phyloP scores from a whole-genome alignment of 2,888 invertebrate genomes.

The Steromphala cineraria region DNA sequence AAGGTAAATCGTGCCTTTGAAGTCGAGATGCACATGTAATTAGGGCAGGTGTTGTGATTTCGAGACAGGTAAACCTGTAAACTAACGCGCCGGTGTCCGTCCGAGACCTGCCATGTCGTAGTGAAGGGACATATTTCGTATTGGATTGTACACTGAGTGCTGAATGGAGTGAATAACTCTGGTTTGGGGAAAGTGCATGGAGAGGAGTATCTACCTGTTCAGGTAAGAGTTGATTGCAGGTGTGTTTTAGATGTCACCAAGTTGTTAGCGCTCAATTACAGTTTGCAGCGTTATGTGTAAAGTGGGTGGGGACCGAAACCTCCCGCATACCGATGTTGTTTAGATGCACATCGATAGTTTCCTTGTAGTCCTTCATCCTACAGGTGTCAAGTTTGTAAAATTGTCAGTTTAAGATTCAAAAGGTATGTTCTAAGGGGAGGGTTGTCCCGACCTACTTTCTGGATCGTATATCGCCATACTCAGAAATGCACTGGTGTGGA shows the following conservation, averaged over 20 bases:
- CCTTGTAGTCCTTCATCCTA: not conserved
- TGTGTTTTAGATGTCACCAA: not conserved
- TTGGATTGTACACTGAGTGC: not conserved
- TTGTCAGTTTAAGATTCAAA: not conserved
- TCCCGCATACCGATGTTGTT: not conserved
- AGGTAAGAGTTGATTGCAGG: not conserved
- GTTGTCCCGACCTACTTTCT: not conserved
- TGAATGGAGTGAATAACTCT: not conserved
- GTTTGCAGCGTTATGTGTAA: not conserved
- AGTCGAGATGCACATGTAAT: not conserved
- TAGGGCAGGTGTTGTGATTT: not conserved
- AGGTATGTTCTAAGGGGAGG: not conserved
- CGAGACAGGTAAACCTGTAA: not conserved
- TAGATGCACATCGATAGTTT: not conserved
- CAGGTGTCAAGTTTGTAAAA: not conserved
- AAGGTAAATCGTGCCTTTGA: not conserved
- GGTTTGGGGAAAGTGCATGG: not conserved
- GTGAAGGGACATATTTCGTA: not conserved
- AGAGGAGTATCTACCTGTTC: not conserved
- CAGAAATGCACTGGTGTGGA: not conserved
- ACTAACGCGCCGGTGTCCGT: not conserved
- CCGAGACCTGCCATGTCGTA: not conserved
- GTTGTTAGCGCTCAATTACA: not conserved
- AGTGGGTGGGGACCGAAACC: not conserved
- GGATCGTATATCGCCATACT: not conserved